Conservation (phyloP, 2,888 invertebrate genomes). For the Macrophya alboannulata region DNA sequence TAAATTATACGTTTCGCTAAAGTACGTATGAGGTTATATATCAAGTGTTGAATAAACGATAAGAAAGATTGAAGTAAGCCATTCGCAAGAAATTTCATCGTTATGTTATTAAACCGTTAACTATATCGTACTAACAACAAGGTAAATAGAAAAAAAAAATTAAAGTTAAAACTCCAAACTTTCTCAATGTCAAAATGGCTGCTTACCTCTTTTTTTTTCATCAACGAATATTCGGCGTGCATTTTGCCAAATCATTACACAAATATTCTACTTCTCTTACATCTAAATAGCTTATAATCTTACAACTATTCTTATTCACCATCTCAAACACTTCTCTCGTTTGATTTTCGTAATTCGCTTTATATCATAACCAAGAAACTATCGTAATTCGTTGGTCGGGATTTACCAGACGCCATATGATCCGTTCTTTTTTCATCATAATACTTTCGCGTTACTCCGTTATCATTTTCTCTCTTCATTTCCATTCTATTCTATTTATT, state of each 20-base stretch:
- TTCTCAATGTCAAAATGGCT: conserved; percentile 45
- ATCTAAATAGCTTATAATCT: not conserved
- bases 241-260: not conserved
- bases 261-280: not conserved
- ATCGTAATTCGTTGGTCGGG: not conserved
- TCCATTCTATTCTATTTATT: not conserved
- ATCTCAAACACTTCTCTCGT: not conserved
- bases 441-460: not conserved
- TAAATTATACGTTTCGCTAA: conserved; percentile 16
- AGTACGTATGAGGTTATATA: not conserved
- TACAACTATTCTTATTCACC: not conserved
- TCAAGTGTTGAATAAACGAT: not conserved
- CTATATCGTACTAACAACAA: conserved; percentile 21
- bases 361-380: conserved; percentile 18
- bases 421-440: not conserved
- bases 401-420: not conserved
- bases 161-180: not conserved
- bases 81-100: not conserved
- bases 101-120: not conserved
- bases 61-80: not conserved
- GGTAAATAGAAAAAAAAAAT: not conserved
- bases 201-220: not conserved
- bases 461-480: not conserved
- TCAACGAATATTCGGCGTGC: not conserved
- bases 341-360: not conserved